These are phyloP conservation scores for Cosmia pyralina DNA, from an alignment of 2,888 invertebrate species.

Conservation along the genomic window DNA sequence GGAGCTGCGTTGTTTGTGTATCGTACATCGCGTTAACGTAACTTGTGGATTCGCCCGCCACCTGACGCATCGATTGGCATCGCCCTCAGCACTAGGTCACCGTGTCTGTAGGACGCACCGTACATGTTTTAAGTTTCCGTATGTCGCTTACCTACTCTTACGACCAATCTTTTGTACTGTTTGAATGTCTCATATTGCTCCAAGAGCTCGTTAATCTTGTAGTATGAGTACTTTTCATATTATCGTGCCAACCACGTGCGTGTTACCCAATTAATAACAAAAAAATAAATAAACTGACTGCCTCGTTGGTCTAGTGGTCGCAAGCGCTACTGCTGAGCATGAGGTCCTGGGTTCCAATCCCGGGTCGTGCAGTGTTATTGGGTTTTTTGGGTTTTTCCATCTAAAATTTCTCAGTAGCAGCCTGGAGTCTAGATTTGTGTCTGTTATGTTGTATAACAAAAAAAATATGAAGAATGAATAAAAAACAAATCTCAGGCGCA, in stretches of 20 bases:
- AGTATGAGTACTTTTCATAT: background rate
- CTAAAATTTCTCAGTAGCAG: no score
- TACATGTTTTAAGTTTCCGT: slow-evolving; percentile 24
- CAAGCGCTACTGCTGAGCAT: no score
- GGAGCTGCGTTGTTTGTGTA: slow-evolving; percentile 50
- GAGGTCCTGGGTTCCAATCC: no score
- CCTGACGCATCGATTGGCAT: slow-evolving; percentile 82
- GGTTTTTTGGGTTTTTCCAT: no score
- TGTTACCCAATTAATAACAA: no score
- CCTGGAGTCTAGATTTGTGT: no score
- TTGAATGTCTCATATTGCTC: background rate
- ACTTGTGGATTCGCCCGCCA: slow-evolving; percentile 72
- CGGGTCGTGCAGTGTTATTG: no score
- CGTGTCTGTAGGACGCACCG: slow-evolving; percentile 68
- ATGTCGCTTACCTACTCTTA: background rate
- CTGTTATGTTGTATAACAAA: no score
- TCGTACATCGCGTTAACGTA: slow-evolving; percentile 50
- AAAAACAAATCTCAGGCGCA: slow-evolving; percentile 70
- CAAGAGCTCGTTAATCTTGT: background rate
- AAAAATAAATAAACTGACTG: no score
- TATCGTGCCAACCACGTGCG: no score
- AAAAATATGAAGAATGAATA: background rate
- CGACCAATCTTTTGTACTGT: slow-evolving; percentile 1
- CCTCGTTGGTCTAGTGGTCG: no score
- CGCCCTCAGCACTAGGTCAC: slow-evolving; percentile 79